Percentiles rank a stretch among this genome's conserved stretches.
phyloP scores from a whole-genome alignment of 2,888 invertebrate species.

The Melitaea athalia region DNA sequence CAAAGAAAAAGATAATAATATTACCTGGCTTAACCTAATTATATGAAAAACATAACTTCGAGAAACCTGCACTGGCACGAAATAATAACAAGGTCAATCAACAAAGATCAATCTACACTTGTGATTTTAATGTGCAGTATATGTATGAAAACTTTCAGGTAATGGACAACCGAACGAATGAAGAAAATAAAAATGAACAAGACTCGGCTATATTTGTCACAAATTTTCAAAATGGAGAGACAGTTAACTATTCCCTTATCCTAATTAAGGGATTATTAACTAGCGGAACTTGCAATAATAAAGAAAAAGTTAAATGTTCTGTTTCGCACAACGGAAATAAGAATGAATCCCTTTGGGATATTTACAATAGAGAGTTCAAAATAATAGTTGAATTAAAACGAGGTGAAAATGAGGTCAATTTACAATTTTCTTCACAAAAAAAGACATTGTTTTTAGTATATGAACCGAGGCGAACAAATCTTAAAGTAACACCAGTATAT shows the following conservation, averaged over 20 bases:
- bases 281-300: constrained; percentile 67
- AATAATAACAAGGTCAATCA: constrained; percentile 37
- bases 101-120: constrained; percentile 20
- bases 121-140: constrained; percentile 37
- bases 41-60: constrained; percentile 38
- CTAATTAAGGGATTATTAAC: constrained; percentile 83
- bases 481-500: constrained; percentile 89
- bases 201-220: constrained; percentile 76
- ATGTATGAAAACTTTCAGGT: constrained; percentile 67
- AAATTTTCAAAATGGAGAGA: constrained; percentile 84
- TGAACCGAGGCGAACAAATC: constrained; percentile 80
- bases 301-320: constrained; percentile 70
- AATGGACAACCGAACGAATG: constrained; percentile 75
- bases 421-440: constrained; percentile 79
- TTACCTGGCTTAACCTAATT: constrained; percentile 46
- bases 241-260: constrained; percentile 82
- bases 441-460: constrained; percentile 80
- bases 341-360: constrained; percentile 81
- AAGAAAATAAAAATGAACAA: constrained; percentile 72
- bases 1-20: constrained; percentile 16
- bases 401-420: constrained; percentile 84
- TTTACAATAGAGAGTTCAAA: constrained; percentile 87
- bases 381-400: constrained; percentile 83
- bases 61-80: constrained; percentile 33
- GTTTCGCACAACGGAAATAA: constrained; percentile 67